Percentiles rank a stretch among this genome's conserved stretches.
phyloP scores from a whole-genome alignment of 2,113 vertebrate species.

The Calidris pygmaea region DNA sequence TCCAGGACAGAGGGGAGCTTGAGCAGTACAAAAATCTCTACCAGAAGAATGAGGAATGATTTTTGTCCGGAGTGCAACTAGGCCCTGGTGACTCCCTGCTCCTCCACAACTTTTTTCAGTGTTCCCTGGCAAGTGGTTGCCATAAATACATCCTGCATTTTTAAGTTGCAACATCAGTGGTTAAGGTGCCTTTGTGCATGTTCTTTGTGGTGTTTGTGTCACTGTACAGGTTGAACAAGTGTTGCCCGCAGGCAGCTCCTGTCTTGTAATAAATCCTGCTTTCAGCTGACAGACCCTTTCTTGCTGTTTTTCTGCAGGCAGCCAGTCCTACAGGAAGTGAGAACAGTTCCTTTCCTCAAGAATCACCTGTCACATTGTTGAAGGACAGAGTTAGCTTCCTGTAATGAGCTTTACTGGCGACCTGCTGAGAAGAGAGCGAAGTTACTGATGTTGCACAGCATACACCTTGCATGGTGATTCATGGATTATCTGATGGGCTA shows the following conservation, averaged over 20 bases:
- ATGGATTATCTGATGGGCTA: slow-evolving; percentile 44
- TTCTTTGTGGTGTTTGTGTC: neutral
- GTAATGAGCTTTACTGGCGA: slow-evolving; percentile 68
- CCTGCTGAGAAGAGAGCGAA: neutral
- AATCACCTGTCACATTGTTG: slow-evolving; percentile 12
- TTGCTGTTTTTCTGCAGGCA: slow-evolving; percentile 74
- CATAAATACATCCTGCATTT: neutral
- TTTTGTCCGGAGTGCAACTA: neutral
- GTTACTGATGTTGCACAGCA: neutral
- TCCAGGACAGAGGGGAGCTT: neutral
- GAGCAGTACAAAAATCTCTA: neutral
- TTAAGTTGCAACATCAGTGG: neutral
- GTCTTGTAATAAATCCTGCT: neutral
- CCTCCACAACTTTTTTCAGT: neutral
- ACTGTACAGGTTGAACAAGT: neutral
- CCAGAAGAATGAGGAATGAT: neutral
- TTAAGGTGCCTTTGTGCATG: slow-evolving; percentile 16
- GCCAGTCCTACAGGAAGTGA: slow-evolving; percentile 87
- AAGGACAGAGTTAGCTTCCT: slow-evolving; percentile 75
- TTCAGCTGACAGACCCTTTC: slow-evolving; percentile 11
- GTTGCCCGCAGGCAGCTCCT: neutral
- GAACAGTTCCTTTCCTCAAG: slow-evolving; percentile 57
- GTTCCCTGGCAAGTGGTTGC: neutral
- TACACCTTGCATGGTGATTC: neutral
- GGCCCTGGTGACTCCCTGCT: neutral